Conservation (phyloP, 2,888 invertebrate species). For the Salticus scenicus region DNA sequence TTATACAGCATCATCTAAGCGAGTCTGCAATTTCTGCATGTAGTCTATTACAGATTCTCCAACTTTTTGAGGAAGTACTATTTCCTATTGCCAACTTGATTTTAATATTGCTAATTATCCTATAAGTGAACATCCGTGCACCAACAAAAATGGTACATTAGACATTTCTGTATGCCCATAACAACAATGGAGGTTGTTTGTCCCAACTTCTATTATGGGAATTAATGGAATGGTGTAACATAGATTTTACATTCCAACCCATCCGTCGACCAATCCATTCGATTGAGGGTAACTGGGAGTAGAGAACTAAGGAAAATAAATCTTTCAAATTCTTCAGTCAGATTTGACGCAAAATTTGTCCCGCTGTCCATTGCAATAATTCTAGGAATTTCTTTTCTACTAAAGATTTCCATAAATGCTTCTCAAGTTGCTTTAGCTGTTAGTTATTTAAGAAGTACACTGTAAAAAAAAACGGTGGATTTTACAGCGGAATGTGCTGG, state of each 20-base stretch:
- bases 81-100: background rate
- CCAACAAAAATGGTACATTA: background rate
- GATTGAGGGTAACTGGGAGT: background rate
- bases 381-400: background rate
- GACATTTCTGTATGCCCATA: conserved; percentile 25
- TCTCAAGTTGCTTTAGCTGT: conserved; percentile 25
- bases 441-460: too few species aligned
- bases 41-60: background rate
- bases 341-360: background rate
- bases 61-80: background rate
- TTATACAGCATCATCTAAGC: background rate
- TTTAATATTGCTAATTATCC: background rate
- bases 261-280: conserved; percentile 21
- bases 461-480: too few species aligned
- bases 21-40: background rate
- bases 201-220: conserved; percentile 16
- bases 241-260: background rate
- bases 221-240: conserved; percentile 21
- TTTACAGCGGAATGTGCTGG: too few species aligned
- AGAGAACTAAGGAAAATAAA: background rate
- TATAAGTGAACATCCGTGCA: background rate
- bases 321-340: conserved; percentile 2
- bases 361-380: conserved; percentile 19
- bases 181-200: background rate
- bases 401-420: conserved; percentile 12